These are phyloP conservation scores for Otocyon megalotis DNA, from an alignment of 2,113 vertebrate genomes.

Conservation along the genomic window DNA sequence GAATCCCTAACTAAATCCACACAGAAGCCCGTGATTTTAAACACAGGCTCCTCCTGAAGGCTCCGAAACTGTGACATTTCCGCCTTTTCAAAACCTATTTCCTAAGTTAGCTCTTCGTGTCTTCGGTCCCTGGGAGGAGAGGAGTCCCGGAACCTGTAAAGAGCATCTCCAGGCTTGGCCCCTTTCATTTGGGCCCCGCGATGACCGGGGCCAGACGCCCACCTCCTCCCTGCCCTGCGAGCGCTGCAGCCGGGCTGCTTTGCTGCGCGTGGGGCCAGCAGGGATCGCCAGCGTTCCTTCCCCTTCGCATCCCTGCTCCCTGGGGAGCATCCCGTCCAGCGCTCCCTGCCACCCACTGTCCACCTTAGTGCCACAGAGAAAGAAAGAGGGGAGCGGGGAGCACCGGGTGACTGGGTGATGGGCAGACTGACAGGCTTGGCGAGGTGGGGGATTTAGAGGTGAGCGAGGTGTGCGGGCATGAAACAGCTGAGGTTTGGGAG, in stretches of 20 bases:
- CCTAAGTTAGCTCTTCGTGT: conserved; percentile 19
- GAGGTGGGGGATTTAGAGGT: neutral
- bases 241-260: neutral
- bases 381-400: neutral
- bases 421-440: neutral
- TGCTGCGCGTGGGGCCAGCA: neutral
- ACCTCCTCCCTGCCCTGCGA: neutral
- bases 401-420: neutral
- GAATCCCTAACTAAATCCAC: conserved; percentile 36
- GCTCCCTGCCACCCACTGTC: neutral
- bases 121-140: neutral
- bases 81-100: conserved; percentile 38
- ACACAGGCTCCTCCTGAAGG: neutral
- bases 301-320: neutral
- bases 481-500: neutral
- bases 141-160: neutral
- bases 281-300: neutral
- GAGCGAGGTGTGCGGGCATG: neutral
- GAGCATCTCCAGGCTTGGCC: neutral
- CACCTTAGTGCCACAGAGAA: neutral
- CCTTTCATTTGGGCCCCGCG: neutral
- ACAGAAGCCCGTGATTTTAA: neutral
- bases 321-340: neutral
- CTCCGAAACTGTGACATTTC: neutral
- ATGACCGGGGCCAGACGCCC: neutral